Evolutionary conservation across 2,888 invertebrate species (phyloP), one percentile per base, ranked within the genome.

Genomic region (Chrysotoxum bicinctum): DNA sequence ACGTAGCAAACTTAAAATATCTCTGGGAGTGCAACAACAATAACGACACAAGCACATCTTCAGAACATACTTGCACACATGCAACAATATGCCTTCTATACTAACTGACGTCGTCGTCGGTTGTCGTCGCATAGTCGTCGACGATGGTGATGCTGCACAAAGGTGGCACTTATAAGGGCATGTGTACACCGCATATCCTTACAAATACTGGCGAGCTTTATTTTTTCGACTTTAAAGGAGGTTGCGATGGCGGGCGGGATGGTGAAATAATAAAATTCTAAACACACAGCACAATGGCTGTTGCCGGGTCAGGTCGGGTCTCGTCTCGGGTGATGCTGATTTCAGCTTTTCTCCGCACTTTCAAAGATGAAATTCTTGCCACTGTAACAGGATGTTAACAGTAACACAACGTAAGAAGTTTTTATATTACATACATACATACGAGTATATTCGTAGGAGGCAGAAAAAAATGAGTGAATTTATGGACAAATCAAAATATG

Each of bases 381-480:
- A 72, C 54, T 69, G 70, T 69, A 45, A 70, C 60, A 74, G 79
- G 79, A 84, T 75, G 74, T 70, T 79, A 84, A 79, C 64, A 66
- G 52, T 84, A 84, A 79, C 52, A 70, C 52, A 66, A 72, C 68
- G 75, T 58, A 43, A 75, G 23, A 70, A 72, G 23, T 48, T 45
- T 84, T 75, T 75, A 52, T 79, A 70, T 35, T 56, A 68, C 52
- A 23, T 8, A 7, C 2, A 48, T 16, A 43, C 9, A 19, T 6
- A 70, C 3, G 2, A 26, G 3, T 26, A 19, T 6, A 70, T n/a
- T n/a, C n/a, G n/a, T n/a, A 66, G 43, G 19, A 37, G 73, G 74
- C 69, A 64, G 52, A 70, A 58, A 48, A 66, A 74, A 73, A 64
- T 21, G 50, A 37, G 19, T 45, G 40, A 69, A 40, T 80, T 69